Evolutionary conservation across 2,113 vertebrate genomes (phyloP).

Genomic region (Suricata suricatta): DNA sequence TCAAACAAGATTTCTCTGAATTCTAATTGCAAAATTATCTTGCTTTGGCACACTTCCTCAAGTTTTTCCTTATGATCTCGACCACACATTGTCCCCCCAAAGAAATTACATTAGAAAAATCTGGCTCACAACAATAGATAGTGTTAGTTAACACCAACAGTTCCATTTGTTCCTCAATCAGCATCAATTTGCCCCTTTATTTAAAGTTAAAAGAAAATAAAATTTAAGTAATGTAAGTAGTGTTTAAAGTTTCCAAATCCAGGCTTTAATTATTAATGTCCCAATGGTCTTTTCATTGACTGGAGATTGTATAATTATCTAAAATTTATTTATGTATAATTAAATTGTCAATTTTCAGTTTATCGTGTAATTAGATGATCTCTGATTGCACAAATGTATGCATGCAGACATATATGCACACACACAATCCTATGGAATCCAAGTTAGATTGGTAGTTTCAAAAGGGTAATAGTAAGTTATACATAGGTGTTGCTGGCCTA

Average conservation of each 20-base stretch:
- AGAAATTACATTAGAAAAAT: neutral
- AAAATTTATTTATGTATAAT: neutral
- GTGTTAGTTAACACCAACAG: neutral
- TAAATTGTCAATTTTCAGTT: neutral
- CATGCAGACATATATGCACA: fast-evolving
- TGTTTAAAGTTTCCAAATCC: neutral
- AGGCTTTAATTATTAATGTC: constrained; percentile 20
- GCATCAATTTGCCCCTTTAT: neutral
- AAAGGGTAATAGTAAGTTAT: neutral
- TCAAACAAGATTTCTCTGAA: neutral
- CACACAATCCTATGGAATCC: neutral
- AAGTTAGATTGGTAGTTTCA: neutral
- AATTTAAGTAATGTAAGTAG: neutral
- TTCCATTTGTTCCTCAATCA: neutral
- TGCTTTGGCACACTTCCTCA: neutral
- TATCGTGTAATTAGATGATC: neutral
- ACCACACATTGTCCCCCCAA: neutral
- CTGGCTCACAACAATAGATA: neutral
- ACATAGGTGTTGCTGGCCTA: neutral
- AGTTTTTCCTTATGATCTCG: neutral
- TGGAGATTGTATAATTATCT: neutral
- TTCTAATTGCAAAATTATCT: neutral
- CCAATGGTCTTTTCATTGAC: neutral
- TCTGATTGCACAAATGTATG: neutral
- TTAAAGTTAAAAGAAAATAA: constrained; percentile 36